Base-by-base conservation (phyloP, 2,113 vertebrate species). In the Malurus melanocephalus region DNA sequence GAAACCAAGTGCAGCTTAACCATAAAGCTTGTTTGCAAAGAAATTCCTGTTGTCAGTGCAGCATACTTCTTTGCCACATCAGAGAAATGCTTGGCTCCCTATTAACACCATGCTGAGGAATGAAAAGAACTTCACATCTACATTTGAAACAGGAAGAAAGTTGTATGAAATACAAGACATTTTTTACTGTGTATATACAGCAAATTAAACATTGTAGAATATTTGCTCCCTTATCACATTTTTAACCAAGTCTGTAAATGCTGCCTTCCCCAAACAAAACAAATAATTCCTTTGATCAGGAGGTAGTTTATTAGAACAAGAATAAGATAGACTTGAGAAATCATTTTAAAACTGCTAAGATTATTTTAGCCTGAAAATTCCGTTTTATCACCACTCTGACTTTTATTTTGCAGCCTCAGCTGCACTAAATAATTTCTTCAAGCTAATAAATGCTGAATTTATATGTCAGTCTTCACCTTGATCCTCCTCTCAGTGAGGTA, bases 391-490 rank as follows among this genome's bases (percentile, higher is more conserved):
- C 35, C 51, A 64, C 52, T 92, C 64, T 79, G 24, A n/a, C 22
- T 73, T 55, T 71, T n/a, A 40, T 42, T 81, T 79, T 69, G 55
- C 56, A 81, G 49, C 72, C 52, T 59, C 12, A 85, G 49, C 59
- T 12, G 2, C 91, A 79, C 35, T 51, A 89, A 93, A 83, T 83
- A 78, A 75, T 89, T 89, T 92, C 76, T 62, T 71, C 60, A 57
- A 94, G 60, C 52, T 94, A 89, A 88, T 75, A 90, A 86, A 79
- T 78, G 71, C 33, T 61, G n/a, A 85, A 77, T 89, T 95, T 94
- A 66, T 66, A 84, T 82, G 68, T 66, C 78, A 85, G 85, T 61
- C 64, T 91, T 87, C 64, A 94, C 80, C 74, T 85, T 93, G 46
- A 89, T 92, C 60, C 60, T 61, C 40, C 45, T 91, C 64, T 77